Base-by-base conservation (phyloP, 2,888 invertebrate species). In the Quadroppia sp. region DNA sequence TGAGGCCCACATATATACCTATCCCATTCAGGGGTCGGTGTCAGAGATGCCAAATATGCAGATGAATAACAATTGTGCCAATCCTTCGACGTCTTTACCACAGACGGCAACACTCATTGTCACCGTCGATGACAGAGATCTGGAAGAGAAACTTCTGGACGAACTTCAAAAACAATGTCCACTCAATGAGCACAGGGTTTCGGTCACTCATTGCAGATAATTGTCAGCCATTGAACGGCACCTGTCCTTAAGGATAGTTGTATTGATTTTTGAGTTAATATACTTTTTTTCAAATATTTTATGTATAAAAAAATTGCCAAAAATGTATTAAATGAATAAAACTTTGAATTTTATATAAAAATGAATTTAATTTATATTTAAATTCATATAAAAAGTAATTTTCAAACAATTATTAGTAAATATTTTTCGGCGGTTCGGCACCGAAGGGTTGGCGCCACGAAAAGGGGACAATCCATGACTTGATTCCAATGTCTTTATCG, bases 1-100 rank as follows among this genome's bases (percentile, higher is more conserved):
- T 53, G 78, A 78, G 61, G 76, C 76, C 45, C 78, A 78, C 40
- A 78, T 78, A 28, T 78, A 78, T 59, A 76, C 77, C 40, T 78
- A 77, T 72, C 78, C 78, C 67, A 77, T 77, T 75, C 74, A 32
- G 28, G 45, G 42, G 28, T 4, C 69, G 9, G 45, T 69, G 1
- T 69, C 69, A 3, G 61, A 69, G 6, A 42, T 69, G 25, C 45
- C 25, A 15, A 69, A 69, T 25, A 69, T 69, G 45, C 69, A 69
- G 25, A 6, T 45, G 42, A 69, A 11, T 45, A 69, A 69, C 36
- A 67, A 67, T 17, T 23, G 69, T 69, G 69, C 69, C 69, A 69
- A 69, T 17, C 1, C 69, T 3, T 69, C 69, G 2, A 9, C 23
- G 23, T 36, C 64, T 15, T 15, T 69, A 42, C 69, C 69, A 25